Evolutionary conservation across 2,888 invertebrate genomes (phyloP).

Genomic region (Chloromyia formosa): DNA sequence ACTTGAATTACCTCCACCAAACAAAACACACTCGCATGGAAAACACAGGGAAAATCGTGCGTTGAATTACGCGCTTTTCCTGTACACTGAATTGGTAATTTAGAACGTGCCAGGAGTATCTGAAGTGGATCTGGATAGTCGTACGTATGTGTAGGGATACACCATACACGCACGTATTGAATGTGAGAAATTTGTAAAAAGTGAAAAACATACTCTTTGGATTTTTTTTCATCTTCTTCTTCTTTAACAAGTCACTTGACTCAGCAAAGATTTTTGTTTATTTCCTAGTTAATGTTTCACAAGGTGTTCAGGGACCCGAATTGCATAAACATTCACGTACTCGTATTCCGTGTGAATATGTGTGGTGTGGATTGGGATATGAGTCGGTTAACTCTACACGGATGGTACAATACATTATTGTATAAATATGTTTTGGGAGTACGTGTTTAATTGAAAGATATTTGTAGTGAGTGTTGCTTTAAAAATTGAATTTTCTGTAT

Average conservation of each 20-base stretch:
- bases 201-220: conserved; percentile 6
- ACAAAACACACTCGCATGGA: neutral
- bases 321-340: neutral
- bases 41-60: neutral
- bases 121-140: neutral
- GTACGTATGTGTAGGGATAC: too few species aligned
- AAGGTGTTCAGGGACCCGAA: conserved; percentile 3
- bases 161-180: neutral
- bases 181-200: neutral
- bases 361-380: too few species aligned
- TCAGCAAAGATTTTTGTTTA: conserved; percentile 29
- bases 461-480: too few species aligned
- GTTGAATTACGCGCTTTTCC: neutral
- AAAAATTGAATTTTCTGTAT: too few species aligned
- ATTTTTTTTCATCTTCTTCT: neutral
- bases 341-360: neutral
- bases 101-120: neutral
- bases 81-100: neutral
- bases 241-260: conserved; percentile 32
- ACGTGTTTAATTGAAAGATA: too few species aligned
- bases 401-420: too few species aligned
- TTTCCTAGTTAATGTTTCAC: conserved; percentile 10
- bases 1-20: neutral
- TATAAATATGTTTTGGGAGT: too few species aligned
- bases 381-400: too few species aligned